These are phyloP conservation scores for Martes martes DNA, from an alignment of 2,113 vertebrate species.

Conservation along the genomic window DNA sequence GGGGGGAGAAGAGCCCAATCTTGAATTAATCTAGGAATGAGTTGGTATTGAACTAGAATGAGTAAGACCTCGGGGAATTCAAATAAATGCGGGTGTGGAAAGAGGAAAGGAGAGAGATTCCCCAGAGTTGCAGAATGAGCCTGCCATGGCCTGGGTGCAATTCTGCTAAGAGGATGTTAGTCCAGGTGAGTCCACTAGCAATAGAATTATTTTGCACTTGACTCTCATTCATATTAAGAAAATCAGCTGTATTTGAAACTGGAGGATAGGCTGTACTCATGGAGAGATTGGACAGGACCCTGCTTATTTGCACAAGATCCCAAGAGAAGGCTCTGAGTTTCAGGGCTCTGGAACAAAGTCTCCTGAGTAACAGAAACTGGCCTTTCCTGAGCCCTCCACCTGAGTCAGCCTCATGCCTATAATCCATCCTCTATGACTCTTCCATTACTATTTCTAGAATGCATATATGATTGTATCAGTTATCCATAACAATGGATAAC, in stretches of 20 bases:
- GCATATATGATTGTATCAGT: not conserved
- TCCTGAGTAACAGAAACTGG: not conserved
- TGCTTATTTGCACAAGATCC: not conserved
- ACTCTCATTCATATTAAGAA: not conserved
- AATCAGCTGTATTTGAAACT: not conserved
- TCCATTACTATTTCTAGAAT: not conserved
- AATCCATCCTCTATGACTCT: not conserved
- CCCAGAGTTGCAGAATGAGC: not conserved
- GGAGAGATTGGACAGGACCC: not conserved
- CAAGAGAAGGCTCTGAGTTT: not conserved
- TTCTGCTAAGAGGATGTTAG: not conserved
- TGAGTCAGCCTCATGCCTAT: not conserved
- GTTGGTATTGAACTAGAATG: not conserved
- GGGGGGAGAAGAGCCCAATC: not conserved
- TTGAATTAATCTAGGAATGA: constrained; percentile 22
- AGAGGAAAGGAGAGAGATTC: not conserved
- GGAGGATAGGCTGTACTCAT: not conserved
- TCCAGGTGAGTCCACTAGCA: not conserved
- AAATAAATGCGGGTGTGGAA: not conserved
- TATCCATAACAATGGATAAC: too few species aligned
- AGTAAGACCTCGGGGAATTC: not conserved
- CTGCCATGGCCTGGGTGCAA: not conserved
- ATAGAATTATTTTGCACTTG: not conserved
- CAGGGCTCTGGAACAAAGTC: not conserved
- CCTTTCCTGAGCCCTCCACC: not conserved